Percentiles rank a stretch among this genome's conserved stretches.
phyloP scores from a whole-genome alignment of 2,113 vertebrate genomes.

The Anarrhichthys ocellatus region DNA sequence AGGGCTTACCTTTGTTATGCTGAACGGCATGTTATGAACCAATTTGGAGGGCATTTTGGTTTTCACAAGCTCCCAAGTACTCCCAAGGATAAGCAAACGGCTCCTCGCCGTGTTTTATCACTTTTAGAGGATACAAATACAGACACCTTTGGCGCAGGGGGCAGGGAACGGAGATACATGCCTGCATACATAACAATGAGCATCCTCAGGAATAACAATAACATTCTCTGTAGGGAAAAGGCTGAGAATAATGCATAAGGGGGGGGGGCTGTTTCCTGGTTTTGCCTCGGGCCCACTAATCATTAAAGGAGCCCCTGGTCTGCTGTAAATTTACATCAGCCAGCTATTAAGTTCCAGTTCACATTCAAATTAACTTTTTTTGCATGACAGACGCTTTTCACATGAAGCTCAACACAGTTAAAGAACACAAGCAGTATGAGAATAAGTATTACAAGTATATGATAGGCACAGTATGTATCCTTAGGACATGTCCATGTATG shows the following conservation, averaged over 20 bases:
- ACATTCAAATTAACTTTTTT: slow-evolving; percentile 41
- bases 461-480: background rate
- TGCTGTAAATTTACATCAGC: slow-evolving; percentile 16
- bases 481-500: background rate
- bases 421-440: background rate
- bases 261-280: background rate
- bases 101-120: background rate
- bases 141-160: background rate
- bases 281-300: slow-evolving; percentile 21
- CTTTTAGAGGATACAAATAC: background rate
- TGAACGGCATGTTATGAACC: background rate
- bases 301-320: slow-evolving; percentile 20
- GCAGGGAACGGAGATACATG: background rate
- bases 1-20: background rate
- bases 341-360: slow-evolving; percentile 25
- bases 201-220: slow-evolving; percentile 12
- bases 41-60: background rate
- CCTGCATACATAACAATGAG: slow-evolving; percentile 3
- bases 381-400: background rate
- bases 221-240: slow-evolving; percentile 1
- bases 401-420: background rate
- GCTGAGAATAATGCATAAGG: slow-evolving; percentile 36
- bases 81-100: background rate
- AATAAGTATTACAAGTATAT: background rate
- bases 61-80: background rate